Evolutionary conservation across 2,797 vertebrate genomes (phyloP), one percentile per base, ranked within the genome.

Genomic region (Holocentrus rufus): DNA sequence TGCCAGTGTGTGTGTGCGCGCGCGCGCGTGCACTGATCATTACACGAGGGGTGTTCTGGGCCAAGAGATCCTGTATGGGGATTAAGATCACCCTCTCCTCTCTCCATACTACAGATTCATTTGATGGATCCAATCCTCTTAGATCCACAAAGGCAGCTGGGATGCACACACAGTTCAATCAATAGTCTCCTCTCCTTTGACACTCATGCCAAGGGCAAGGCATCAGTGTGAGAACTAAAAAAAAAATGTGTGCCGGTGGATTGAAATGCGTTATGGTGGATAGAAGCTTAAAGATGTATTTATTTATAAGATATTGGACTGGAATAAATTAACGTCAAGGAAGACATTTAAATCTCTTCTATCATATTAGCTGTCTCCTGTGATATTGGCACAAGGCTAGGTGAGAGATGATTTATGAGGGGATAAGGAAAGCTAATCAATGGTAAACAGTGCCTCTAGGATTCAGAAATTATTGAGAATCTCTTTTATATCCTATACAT

Each of bases 271-370:
- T 82, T 81, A 71, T 25, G 47, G 74, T 14, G 54, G 78, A 73
- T 39, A 15, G 76, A 20, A 77, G 53, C 69, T 86, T 84, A 79
- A 72, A 78, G 60, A 60, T 84, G 74, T 78, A 88, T 89, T 63
- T 85, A 82, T 88, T 85, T 87, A 84, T 83, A 73, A 75, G 78
- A 78, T 77, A 88, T 79, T 75, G 74, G 72, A 76, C 74, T 25
- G 68, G 67, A 84, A 92, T 89, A 85, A 86, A 90, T 89, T 81
- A 82, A 84, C 27, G 79, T 77, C 72, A 71, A 46, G 17, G 67
- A 75, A 86, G 85, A 84, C 84, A 84, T 87, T 90, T 80, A 83
- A 88, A 92, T 92, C 81, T 89, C 74, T 76, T 66, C 22, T 83
- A 87, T 90, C 73, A 82, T 73, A 88, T 87, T 65, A 81, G 72